phyloP scores from a whole-genome alignment of 2,888 invertebrate species.

The Yponomeuta malinellus region DNA sequence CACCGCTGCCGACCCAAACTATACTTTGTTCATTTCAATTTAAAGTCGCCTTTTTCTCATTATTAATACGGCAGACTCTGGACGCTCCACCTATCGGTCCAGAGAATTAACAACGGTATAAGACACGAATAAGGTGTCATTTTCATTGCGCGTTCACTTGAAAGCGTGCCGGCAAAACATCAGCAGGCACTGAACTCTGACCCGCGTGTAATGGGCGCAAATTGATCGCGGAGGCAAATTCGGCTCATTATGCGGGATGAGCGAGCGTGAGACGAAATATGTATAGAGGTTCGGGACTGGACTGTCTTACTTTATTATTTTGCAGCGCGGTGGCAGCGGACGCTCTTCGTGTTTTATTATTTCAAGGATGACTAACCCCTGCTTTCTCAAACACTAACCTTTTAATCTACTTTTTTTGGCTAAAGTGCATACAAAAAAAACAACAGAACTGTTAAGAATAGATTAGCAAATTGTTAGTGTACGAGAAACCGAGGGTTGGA shows the following conservation, averaged over 20 bases:
- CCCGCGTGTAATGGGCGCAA: constrained; percentile 55
- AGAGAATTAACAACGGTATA: constrained; percentile 13
- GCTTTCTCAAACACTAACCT: no score
- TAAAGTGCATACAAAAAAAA: no score
- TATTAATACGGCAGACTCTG: not conserved
- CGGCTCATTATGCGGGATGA: constrained; percentile 41
- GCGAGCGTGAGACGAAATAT: constrained; percentile 21
- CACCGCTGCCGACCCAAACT: constrained; percentile 34
- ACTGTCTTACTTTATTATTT: not conserved
- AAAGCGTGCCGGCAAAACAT: constrained; percentile 29
- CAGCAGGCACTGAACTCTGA: constrained; percentile 50
- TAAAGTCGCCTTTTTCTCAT: not conserved
- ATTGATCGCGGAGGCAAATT: constrained; percentile 56
- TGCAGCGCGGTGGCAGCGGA: not conserved
- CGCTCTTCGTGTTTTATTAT: no score
- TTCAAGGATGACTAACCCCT: not conserved
- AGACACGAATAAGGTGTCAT: not conserved
- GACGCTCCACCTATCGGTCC: not conserved
- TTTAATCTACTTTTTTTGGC: no score
- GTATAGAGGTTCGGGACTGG: not conserved
- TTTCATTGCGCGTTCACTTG: constrained; percentile 20
- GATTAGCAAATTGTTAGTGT: no score
- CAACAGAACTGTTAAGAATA: no score
- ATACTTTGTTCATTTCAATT: constrained; percentile 22
- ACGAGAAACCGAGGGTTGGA: no score